A percentile compares a stretch with the other conserved stretches of the same genome.
phyloP scores from a whole-genome alignment of 1,140 invertebrate genomes.

The Aphaenogaster ashmeadi region DNA sequence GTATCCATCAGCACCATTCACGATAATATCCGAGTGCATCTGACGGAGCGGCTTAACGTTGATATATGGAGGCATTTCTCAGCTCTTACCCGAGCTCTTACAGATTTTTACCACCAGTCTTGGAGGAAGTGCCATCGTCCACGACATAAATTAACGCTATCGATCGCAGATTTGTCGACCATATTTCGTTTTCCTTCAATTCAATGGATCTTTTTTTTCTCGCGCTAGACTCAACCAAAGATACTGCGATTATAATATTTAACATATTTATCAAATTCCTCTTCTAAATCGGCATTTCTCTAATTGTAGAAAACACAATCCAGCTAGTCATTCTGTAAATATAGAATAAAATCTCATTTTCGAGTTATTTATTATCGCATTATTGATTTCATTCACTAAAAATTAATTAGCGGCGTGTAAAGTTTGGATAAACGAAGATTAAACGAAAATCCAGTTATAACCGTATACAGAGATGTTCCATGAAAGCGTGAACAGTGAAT shows the following conservation, averaged over 20 bases:
- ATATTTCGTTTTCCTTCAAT: conserved; percentile 8
- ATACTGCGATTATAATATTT: neutral
- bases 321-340: neutral
- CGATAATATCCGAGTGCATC: conserved; percentile 77
- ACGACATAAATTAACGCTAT: conserved; percentile 65
- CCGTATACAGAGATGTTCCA: neutral
- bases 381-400: conserved; percentile 9
- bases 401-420: conserved; percentile 21
- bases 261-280: neutral
- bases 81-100: conserved; percentile 61
- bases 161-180: conserved; percentile 58
- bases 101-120: conserved; percentile 73
- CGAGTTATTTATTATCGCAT: conserved; percentile 13
- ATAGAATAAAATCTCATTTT: neutral
- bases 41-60: conserved; percentile 75
- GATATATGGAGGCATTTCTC: conserved; percentile 80
- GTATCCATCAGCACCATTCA: conserved; percentile 78
- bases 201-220: too few relatives aligned
- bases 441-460: conserved; percentile 35
- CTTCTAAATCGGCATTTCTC: neutral
- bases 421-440: conserved; percentile 13
- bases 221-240: neutral
- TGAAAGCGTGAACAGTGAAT: neutral
- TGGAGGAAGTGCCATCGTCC: conserved; percentile 40
- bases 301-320: neutral